A percentile compares a stretch with the other conserved stretches of the same genome.
Conservation (phyloP, 2,888 invertebrate species). For the Bugula neritina region DNA sequence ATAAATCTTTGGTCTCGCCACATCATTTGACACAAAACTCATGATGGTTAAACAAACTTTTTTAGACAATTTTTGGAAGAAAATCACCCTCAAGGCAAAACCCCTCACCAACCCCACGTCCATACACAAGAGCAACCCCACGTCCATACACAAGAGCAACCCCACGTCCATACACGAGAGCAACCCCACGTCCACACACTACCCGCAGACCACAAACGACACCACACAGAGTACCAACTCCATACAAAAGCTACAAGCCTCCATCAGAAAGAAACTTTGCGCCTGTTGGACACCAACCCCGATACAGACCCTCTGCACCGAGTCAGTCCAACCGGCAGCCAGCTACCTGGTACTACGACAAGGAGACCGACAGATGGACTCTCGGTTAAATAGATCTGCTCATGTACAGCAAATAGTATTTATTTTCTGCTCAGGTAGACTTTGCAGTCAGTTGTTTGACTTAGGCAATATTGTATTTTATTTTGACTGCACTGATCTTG, state of each 20-base stretch:
- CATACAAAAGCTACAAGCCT: conserved; percentile 1
- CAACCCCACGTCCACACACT: neutral
- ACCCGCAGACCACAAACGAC: neutral
- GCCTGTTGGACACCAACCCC: neutral
- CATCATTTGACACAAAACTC: no score
- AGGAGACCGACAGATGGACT: neutral
- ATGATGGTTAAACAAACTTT: no score
- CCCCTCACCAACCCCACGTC: neutral
- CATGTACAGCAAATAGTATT: no score
- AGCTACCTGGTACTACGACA: neutral
- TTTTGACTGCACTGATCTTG: no score
- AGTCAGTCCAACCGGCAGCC: neutral
- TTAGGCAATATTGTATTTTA: no score
- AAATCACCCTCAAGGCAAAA: no score
- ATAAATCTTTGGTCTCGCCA: no score
- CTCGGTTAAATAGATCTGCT: no score
- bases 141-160: neutral
- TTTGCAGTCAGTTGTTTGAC: no score
- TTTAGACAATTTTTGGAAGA: no score
- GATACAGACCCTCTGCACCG: conserved; percentile 12
- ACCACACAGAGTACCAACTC: neutral
- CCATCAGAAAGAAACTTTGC: conserved; percentile 4
- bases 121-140: neutral
- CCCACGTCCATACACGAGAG: neutral
- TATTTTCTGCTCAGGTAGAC: no score